Percentiles rank a stretch among this genome's conserved stretches.
Conservation (phyloP, 2,113 vertebrate species). For the Hydrochoerus hydrochaeris region DNA sequence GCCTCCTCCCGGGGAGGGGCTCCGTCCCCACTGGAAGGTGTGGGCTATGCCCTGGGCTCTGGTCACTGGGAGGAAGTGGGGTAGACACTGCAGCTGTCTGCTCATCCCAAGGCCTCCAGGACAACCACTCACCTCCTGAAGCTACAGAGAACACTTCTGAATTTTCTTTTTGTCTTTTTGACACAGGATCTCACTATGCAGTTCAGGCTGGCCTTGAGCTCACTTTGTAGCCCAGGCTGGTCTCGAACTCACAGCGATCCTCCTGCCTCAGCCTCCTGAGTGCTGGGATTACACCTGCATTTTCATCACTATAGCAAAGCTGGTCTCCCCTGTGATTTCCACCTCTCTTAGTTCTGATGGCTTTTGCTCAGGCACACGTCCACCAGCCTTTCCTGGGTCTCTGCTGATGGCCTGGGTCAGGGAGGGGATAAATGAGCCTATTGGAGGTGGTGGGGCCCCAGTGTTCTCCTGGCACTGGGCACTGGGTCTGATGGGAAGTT, state of each 20-base stretch:
- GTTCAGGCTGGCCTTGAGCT: no score
- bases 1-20: neutral
- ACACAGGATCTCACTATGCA: no score
- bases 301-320: neutral
- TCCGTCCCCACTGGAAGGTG: fast-evolving
- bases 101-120: neutral
- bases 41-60: neutral
- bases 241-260: no score
- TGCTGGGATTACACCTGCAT: no score
- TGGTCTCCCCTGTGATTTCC: neutral
- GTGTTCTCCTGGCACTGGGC: fast-evolving
- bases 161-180: no score
- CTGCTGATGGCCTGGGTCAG: neutral
- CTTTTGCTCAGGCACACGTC: fast-evolving
- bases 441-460: neutral
- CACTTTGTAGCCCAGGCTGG: no score
- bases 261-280: no score
- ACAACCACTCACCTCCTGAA: neutral
- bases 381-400: neutral
- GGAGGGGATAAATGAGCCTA: fast-evolving
- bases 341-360: neutral
- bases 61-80: neutral
- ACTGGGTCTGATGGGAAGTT: neutral
- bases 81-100: neutral
- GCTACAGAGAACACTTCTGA: neutral